Evolutionary conservation across 2,797 vertebrate species (phyloP).

Genomic region (Syndactyla subalaris): DNA sequence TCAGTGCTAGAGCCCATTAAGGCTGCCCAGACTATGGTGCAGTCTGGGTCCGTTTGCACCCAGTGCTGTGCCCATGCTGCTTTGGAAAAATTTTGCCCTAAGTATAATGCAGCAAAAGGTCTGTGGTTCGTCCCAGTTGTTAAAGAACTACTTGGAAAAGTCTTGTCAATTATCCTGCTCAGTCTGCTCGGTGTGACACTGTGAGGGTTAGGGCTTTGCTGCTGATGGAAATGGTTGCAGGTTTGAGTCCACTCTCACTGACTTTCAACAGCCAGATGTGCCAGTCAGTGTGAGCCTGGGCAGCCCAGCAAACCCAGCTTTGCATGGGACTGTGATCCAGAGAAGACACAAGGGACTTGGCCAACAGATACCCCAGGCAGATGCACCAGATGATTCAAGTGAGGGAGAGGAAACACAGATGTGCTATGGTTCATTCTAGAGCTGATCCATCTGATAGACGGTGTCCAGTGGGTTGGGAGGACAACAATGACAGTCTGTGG

Average conservation of each 20-base stretch:
- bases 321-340: background rate
- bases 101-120: background rate
- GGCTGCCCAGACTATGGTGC: background rate
- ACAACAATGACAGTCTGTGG: background rate
- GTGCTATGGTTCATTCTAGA: background rate
- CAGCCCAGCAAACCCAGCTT: background rate
- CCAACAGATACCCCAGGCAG: background rate
- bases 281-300: background rate
- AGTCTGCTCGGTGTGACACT: background rate
- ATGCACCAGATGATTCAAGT: background rate
- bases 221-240: background rate
- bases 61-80: background rate
- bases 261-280: background rate
- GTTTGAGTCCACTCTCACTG: background rate
- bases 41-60: accelerated
- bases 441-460: background rate
- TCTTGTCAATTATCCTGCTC: background rate
- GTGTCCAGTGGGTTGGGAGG: background rate
- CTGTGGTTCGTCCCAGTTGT: background rate
- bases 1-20: background rate
- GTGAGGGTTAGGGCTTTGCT: background rate
- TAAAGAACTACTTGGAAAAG: background rate
- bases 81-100: background rate
- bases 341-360: background rate
- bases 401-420: background rate